Conservation (phyloP, 2,888 invertebrate species). For the Ceratothoa steindachneri region DNA sequence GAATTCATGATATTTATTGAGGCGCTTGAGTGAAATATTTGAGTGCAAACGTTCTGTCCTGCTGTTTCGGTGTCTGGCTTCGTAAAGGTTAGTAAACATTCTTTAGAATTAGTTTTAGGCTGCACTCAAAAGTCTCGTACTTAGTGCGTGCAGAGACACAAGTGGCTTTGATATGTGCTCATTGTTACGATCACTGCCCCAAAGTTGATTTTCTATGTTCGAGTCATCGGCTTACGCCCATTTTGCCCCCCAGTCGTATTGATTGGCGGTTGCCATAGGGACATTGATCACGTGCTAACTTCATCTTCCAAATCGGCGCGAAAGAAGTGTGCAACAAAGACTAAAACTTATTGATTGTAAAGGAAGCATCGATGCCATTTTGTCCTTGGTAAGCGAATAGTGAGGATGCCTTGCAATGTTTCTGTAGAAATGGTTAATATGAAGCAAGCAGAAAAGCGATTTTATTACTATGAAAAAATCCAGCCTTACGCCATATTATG, state of each 20-base stretch:
- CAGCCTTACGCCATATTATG: too few relatives aligned
- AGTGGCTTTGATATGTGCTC: slow-evolving; percentile 6
- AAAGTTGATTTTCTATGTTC: slow-evolving; percentile 5
- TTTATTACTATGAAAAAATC: too few relatives aligned
- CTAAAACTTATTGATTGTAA: slow-evolving; percentile 10
- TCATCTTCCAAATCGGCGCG: slow-evolving; percentile 10
- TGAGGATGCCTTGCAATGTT: neutral
- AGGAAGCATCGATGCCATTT: neutral
- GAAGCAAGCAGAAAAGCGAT: too few relatives aligned
- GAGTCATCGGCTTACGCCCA: neutral
- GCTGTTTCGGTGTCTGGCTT: too few relatives aligned
- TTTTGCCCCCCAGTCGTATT: neutral
- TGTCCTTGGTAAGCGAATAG: neutral
- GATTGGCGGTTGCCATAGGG: neutral
- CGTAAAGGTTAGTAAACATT: too few relatives aligned
- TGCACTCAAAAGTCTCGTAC: neutral
- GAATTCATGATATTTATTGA: too few relatives aligned
- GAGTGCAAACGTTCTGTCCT: too few relatives aligned
- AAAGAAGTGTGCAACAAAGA: slow-evolving; percentile 5
- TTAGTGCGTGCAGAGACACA: neutral
- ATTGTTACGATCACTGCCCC: neutral
- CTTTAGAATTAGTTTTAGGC: too few relatives aligned
- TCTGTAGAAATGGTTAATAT: neutral
- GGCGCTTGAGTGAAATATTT: too few relatives aligned
- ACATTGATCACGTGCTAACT: neutral